phyloP scores from a whole-genome alignment of 2,113 vertebrate species.

The Apeltes quadracus region DNA sequence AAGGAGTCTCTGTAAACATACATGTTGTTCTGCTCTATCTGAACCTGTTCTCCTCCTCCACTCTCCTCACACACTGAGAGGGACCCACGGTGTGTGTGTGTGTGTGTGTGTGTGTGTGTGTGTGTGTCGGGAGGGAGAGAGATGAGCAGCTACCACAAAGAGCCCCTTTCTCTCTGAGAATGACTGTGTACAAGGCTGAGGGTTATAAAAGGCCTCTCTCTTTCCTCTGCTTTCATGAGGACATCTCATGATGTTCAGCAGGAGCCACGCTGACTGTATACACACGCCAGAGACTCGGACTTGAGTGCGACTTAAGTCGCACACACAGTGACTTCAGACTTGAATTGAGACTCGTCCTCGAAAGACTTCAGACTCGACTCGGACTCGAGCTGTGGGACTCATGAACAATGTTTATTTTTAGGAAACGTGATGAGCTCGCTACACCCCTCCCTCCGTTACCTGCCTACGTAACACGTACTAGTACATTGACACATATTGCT shows the following conservation, averaged over 20 bases:
- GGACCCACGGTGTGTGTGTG: not conserved
- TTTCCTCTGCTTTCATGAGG: not conserved
- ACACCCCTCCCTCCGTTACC: no score
- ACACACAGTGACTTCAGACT: no score
- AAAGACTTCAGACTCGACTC: no score
- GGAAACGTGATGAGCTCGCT: no score
- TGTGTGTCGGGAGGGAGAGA: not conserved
- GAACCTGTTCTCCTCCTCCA: not conserved
- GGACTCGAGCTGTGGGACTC: no score
- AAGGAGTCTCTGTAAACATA: no score
- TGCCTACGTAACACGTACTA: no score
- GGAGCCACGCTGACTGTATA: not conserved
- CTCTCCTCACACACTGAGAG: not conserved
- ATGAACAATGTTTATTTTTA: no score
- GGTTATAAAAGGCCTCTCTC: not conserved
- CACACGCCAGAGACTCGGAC: not conserved
- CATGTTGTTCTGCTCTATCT: not conserved
- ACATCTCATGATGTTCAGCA: constrained; percentile 25
- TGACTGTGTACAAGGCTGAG: not conserved
- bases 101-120: no score
- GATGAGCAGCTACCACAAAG: not conserved
- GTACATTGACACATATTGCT: no score
- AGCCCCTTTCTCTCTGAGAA: not conserved
- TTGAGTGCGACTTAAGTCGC: no score
- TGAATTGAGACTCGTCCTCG: no score